Conservation (phyloP, 1,140 invertebrate genomes). For the Eueides isabella region DNA sequence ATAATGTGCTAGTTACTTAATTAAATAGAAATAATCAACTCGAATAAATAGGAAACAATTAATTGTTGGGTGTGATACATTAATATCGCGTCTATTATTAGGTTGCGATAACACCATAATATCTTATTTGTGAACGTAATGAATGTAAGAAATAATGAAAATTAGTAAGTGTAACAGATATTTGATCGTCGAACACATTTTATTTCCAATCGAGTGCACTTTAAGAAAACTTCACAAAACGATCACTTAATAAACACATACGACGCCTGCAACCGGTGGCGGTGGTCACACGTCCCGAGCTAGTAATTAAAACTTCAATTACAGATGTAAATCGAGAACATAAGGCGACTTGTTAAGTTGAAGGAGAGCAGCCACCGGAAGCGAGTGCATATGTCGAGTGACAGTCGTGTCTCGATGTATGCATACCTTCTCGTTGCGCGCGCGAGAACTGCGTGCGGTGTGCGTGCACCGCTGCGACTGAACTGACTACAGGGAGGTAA, state of each 20-base stretch:
- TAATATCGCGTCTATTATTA: constrained; percentile 40
- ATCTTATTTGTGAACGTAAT: neutral
- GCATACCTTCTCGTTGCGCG: constrained; percentile 78
- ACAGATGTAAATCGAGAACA: constrained; percentile 28
- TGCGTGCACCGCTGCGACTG: constrained; percentile 79
- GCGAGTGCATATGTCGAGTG: constrained; percentile 59
- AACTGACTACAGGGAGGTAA: constrained; percentile 68
- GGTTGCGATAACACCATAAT: neutral
- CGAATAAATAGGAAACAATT: constrained; percentile 20
- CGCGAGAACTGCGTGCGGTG: constrained; percentile 80
- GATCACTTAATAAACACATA: constrained; percentile 40
- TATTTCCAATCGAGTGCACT: constrained; percentile 19
- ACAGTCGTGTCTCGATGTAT: constrained; percentile 44
- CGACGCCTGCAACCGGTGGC: constrained; percentile 50
- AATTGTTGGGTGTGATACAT: constrained; percentile 21
- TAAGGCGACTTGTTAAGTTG: constrained; percentile 38
- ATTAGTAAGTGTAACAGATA: neutral
- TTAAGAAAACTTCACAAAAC: constrained; percentile 21
- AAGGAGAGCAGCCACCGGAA: constrained; percentile 74
- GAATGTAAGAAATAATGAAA: neutral
- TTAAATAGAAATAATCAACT: neutral
- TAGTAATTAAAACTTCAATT: constrained; percentile 5
- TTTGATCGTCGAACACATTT: constrained; percentile 62
- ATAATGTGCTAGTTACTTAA: neutral
- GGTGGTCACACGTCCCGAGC: constrained; percentile 15